A percentile compares a stretch with the other conserved stretches of the same genome.
Conservation (phyloP, 35 echinoderm and acorn worm species). For the Eucidaris tribuloides region DNA sequence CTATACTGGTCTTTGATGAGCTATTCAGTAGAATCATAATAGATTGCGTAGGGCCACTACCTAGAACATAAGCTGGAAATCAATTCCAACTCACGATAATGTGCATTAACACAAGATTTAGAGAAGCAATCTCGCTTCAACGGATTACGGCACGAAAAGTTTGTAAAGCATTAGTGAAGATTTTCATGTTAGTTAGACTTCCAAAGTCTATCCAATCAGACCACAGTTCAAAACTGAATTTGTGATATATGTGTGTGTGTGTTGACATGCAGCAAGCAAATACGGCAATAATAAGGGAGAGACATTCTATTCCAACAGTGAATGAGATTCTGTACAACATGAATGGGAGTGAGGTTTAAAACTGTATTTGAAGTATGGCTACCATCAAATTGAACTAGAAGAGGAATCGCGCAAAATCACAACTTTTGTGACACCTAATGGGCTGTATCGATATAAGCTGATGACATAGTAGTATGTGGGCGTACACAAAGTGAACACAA, state of each 20-base stretch:
- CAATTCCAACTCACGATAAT: slow-evolving; percentile 74
- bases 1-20: slow-evolving; percentile 83
- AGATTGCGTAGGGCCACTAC: slow-evolving; percentile 71
- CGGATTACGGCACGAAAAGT: slow-evolving; percentile 56
- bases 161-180: slow-evolving; percentile 35
- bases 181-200: slow-evolving; percentile 59
- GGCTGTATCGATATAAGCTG: slow-evolving; percentile 64
- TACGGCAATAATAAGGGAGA: slow-evolving; percentile 40
- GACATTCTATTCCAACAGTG: slow-evolving; percentile 71
- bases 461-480: slow-evolving; percentile 69
- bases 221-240: no score
- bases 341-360: slow-evolving; percentile 62
- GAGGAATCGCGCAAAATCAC: slow-evolving; percentile 51
- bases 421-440: slow-evolving; percentile 64
- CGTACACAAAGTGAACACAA: slow-evolving; percentile 39
- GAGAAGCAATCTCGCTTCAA: slow-evolving; percentile 60
- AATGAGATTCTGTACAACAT: slow-evolving; percentile 69
- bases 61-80: slow-evolving; percentile 61
- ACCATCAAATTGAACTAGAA: slow-evolving; percentile 75
- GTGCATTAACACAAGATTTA: slow-evolving; percentile 68
- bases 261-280: slow-evolving; percentile 74
- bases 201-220: slow-evolving; percentile 65
- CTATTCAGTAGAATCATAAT: slow-evolving; percentile 67
- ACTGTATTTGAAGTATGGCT: slow-evolving; percentile 67
- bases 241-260: slow-evolving; percentile 55